A percentile compares a stretch with the other conserved stretches of the same genome.
Conservation (phyloP, 64 coral and sea anemone genomes). For the Cladopsammia gracilis region DNA sequence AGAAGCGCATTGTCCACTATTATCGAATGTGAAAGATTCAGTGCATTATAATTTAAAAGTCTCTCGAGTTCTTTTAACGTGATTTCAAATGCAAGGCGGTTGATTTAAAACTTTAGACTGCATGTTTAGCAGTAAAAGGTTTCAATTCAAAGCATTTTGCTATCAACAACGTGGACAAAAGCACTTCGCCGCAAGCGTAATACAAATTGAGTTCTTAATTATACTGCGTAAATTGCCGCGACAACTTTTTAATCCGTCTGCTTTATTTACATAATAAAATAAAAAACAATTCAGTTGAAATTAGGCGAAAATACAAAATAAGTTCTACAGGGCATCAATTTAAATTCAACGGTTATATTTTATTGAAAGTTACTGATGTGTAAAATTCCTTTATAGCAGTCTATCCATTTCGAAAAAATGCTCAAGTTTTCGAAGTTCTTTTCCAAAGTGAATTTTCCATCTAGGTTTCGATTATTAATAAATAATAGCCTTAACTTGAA, state of each 20-base stretch:
- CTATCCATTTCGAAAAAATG: too few relatives aligned
- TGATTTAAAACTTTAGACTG: neutral
- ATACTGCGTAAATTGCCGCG: neutral
- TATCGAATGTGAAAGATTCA: too few relatives aligned
- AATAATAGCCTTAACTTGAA: neutral
- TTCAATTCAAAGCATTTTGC: neutral
- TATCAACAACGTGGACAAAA: neutral
- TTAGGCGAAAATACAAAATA: neutral
- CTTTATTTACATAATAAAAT: neutral
- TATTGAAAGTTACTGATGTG: neutral
- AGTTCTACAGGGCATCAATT: neutral
- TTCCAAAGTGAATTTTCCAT: too few relatives aligned
- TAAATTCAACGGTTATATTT: neutral
- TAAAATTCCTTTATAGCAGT: neutral
- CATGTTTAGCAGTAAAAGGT: neutral
- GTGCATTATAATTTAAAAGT: too few relatives aligned
- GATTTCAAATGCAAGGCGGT: too few relatives aligned
- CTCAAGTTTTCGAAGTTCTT: too few relatives aligned
- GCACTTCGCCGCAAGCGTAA: neutral
- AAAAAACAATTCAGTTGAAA: neutral
- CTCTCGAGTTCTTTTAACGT: too few relatives aligned
- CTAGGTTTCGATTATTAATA: neutral
- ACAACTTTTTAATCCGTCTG: neutral
- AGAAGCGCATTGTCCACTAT: too few relatives aligned
- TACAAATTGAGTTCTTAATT: slow-evolving; percentile 5